Base-by-base conservation (phyloP, 2,888 invertebrate genomes). In the Odontocolon sp. region DNA sequence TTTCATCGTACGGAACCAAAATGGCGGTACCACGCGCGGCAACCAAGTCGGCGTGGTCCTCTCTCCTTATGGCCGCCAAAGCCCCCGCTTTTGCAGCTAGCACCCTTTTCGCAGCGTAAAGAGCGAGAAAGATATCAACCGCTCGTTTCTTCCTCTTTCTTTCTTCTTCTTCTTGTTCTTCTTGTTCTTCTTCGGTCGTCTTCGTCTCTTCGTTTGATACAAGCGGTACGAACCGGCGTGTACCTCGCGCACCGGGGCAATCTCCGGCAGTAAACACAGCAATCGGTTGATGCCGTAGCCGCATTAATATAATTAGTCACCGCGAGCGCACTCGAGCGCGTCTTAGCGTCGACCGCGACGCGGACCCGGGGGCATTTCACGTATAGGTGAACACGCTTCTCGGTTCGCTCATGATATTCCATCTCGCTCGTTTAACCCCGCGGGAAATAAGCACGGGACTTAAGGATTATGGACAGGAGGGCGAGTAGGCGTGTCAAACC, bases 291-390 rank as follows among this genome's bases (percentile, higher is more conserved):
- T 87, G 87, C 88, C 87, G 87, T 86, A 73, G 77, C 86, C 87
- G 87, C 87, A 90, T 90, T 90, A 90, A 90, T 90, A 88, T 90
- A 90, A 90, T 90, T 90, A 90, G 90, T 90, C 87, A 90, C 90
- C 90, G 88, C 87, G 86, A 89, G 88, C 81, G 75, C 86, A 84
- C 73, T 83, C 77, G 72, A 83, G 84, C 85, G 81, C 72, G 74
- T 75, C 79, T 80, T 77, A 50, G 50, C 67, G 75, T 80, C 79
- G 71, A 75, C 78, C 69, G 78, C 79, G 56, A 72, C 61, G 61
- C 70, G 61, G 77, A 78, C 81, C 81, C 78, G 59, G 61, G 72
- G 79, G 81, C 81, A 81, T 80, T 84, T 82, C 78, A 77, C 81
- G 81, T 80, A 81, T 78, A 78, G 79, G 56, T 26, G 50, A 47